Evolutionary conservation across 1,140 invertebrate species (phyloP).

Genomic region (Apocrypta bakeri): DNA sequence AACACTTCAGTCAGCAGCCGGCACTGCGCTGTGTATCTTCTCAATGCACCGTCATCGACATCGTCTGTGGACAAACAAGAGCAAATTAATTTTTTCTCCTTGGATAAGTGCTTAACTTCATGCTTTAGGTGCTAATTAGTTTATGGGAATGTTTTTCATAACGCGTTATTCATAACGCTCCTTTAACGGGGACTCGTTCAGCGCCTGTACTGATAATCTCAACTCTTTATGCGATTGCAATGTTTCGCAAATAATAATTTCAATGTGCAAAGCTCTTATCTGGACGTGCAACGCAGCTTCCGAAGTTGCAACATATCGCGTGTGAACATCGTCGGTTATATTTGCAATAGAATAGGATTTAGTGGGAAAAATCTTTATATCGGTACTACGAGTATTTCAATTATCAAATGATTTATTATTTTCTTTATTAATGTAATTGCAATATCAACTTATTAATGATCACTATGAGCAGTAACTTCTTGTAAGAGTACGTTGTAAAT

Average conservation of each 20-base stretch:
- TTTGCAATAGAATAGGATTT: neutral
- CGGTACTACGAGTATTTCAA: neutral
- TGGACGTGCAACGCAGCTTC: neutral
- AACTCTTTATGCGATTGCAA: neutral
- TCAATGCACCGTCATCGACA: slow-evolving; percentile 64
- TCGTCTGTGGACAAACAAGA: slow-evolving; percentile 58
- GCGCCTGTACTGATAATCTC: no score
- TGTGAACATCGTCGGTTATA: neutral
- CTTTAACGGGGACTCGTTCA: neutral
- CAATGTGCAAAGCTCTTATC: neutral
- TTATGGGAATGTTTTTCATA: no score
- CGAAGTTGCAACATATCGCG: neutral
- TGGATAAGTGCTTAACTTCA: no score
- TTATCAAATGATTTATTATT: neutral
- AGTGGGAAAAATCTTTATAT: neutral
- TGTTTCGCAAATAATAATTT: neutral
- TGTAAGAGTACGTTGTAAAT: no score
- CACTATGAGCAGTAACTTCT: no score
- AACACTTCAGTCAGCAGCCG: slow-evolving; percentile 65
- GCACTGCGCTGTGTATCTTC: slow-evolving; percentile 54
- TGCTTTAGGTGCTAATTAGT: no score
- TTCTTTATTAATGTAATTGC: neutral
- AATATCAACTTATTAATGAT: no score
- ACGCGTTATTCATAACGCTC: neutral
- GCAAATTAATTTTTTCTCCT: neutral